These are phyloP conservation scores for Cyanoramphus novaezelandiae DNA, from an alignment of 2,113 vertebrate genomes.

Conservation along the genomic window DNA sequence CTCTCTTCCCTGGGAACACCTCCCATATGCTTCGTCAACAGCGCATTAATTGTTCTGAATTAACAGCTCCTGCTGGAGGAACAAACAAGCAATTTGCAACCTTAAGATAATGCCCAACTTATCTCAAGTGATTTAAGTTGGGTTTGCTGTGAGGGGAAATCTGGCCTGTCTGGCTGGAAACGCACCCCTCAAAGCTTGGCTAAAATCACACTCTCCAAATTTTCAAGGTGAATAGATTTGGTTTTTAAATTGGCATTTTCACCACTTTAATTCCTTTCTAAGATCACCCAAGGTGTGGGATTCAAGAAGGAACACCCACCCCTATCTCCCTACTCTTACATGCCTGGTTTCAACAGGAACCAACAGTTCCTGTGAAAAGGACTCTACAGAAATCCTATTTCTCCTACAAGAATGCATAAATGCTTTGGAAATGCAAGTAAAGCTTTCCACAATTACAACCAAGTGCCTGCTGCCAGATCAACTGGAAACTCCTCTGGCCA, in stretches of 20 bases:
- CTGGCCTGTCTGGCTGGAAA: neutral
- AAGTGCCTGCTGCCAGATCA: neutral
- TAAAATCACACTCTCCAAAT: neutral
- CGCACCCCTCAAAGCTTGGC: neutral
- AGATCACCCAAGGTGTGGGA: neutral
- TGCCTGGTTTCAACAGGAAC: neutral
- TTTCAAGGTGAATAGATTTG: neutral
- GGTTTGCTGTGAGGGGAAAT: neutral
- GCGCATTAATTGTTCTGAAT: conserved; percentile 74
- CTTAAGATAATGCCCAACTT: conserved; percentile 72
- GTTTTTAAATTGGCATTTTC: neutral
- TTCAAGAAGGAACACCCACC: neutral
- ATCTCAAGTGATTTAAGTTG: conserved; percentile 65
- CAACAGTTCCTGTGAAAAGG: neutral
- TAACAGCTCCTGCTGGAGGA: conserved; percentile 78
- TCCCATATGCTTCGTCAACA: conserved; percentile 62
- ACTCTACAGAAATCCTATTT: neutral
- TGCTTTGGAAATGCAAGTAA: neutral
- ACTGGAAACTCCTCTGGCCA: neutral
- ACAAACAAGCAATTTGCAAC: conserved; percentile 74
- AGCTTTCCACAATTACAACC: neutral
- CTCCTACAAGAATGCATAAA: neutral
- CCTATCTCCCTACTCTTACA: neutral
- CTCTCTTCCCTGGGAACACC: conserved; percentile 43
- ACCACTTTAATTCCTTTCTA: neutral